Percentiles rank a stretch among this genome's conserved stretches.
Conservation (phyloP, 2,888 invertebrate species). For the Drepanosiphum platanoidis region DNA sequence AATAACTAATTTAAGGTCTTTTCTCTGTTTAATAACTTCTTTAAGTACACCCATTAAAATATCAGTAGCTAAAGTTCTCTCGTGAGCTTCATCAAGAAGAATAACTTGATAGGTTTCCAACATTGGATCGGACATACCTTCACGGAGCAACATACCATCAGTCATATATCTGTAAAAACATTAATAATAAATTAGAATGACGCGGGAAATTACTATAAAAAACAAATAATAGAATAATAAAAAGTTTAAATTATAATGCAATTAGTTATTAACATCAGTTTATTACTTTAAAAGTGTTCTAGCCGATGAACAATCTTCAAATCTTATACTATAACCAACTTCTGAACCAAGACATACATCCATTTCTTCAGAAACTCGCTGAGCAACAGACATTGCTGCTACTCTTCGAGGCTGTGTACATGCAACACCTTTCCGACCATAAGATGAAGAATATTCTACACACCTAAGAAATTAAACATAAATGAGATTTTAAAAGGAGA, state of each 20-base stretch:
- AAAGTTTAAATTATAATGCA: too few relatives aligned
- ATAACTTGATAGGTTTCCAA: constrained; percentile 95
- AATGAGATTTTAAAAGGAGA: not conserved
- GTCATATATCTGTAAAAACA: constrained; percentile 85
- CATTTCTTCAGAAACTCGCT: constrained; percentile 99
- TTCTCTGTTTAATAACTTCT: constrained; percentile 92
- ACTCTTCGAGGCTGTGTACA: constrained; percentile 98
- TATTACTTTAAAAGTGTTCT: constrained; percentile 89
- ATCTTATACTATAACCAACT: constrained; percentile 97
- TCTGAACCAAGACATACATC: constrained; percentile 92
- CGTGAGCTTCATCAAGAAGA: constrained; percentile 97
- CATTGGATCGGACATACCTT: constrained; percentile 99
- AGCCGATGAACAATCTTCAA: constrained; percentile 96
- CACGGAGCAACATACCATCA: constrained; percentile 98
- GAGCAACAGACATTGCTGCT: constrained; percentile 99
- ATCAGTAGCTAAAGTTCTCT: constrained; percentile 97
- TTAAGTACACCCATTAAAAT: constrained; percentile 98
- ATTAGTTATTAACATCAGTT: too few relatives aligned
- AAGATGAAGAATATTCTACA: constrained; percentile 77
- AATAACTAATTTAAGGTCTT: constrained; percentile 94
- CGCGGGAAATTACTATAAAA: too few relatives aligned
- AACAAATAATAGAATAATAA: not conserved
- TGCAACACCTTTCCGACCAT: constrained; percentile 83
- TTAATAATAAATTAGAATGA: constrained; percentile 19
- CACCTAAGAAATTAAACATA: constrained; percentile 69